Evolutionary conservation across 2,888 invertebrate genomes (phyloP), one percentile per base, ranked within the genome.

Genomic region (Cosmopolites sordidus): DNA sequence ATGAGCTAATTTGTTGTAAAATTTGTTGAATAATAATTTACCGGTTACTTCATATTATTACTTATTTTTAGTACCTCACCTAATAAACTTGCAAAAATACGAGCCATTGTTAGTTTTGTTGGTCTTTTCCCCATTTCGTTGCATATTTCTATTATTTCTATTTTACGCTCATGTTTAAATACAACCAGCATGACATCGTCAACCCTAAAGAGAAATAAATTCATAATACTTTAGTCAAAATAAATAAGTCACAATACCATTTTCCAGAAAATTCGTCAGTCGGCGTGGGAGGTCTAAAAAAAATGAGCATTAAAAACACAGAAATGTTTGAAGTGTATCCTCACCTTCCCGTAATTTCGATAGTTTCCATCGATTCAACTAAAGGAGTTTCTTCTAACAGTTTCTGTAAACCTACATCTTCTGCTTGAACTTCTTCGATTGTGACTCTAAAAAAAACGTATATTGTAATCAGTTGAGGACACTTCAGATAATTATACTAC

Each of bases 51-150:
- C n/a, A n/a, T n/a, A n/a, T n/a, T n/a, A n/a, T n/a, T n/a, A n/a
- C n/a, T n/a, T n/a, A n/a, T n/a, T n/a, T n/a, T n/a, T n/a, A n/a
- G n/a, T n/a, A 22, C 15, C 46, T 47, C 38, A 48, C 48, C 12
- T 12, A 48, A 40, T n/a, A 48, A 11, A 12, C 27, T 41, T 8
- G 41, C 48, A 48, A 48, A 48, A n/a, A 48, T 12, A 16, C 27
- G 27, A 1, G 48, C 27, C 48, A 48, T 48, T 8, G 29, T 48
- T 8, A 30, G 30, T 11, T 30, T 48, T 16, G 30, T 41, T 1
- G 15, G 16, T 14, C 18, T 48, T 17, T 41, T 41, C 4, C 30
- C 30, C 2, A 48, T 8, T n/a, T 27, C 12, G 16, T 41, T 41
- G 17, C 48, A 48, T 1, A 48, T 48, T 5, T 41, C 14, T 4